Conservation (phyloP, 2,888 invertebrate species). For the Dasypogon diadema region DNA sequence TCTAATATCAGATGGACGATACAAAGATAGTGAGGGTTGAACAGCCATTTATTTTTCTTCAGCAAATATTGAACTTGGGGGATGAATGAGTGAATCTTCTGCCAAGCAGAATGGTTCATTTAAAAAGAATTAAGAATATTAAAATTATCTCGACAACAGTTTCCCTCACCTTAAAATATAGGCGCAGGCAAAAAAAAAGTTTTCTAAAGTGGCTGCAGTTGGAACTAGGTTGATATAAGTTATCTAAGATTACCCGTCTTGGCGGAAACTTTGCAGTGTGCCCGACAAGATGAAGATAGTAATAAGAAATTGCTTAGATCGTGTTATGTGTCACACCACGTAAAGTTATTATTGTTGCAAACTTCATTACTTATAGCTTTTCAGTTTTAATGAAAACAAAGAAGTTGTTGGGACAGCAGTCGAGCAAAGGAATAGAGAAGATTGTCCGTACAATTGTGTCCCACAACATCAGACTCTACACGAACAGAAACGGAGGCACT, state of each 20-base stretch:
- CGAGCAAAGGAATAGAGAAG: no score
- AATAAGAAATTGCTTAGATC: conserved; percentile 2
- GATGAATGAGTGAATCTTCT: no score
- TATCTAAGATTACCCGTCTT: background rate
- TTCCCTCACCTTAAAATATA: no score
- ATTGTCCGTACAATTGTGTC: conserved; percentile 16
- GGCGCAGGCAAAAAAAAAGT: no score
- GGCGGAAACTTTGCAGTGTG: background rate
- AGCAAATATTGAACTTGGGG: background rate
- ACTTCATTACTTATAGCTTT: background rate
- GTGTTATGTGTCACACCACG: background rate
- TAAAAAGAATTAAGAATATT: no score
- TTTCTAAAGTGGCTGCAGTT: no score
- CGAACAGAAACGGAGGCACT: no score
- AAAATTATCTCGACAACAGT: no score
- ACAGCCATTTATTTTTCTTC: background rate
- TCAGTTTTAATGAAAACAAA: conserved; percentile 16
- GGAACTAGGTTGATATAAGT: no score
- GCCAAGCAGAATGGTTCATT: no score
- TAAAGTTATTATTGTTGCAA: background rate
- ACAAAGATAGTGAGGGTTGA: conserved; percentile 11
- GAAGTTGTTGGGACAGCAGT: background rate
- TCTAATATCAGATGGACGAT: background rate
- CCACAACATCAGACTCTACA: background rate
- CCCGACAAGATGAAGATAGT: background rate